Base-by-base conservation (phyloP, 2,113 vertebrate species). In the Onychorhynchus coronatus region DNA sequence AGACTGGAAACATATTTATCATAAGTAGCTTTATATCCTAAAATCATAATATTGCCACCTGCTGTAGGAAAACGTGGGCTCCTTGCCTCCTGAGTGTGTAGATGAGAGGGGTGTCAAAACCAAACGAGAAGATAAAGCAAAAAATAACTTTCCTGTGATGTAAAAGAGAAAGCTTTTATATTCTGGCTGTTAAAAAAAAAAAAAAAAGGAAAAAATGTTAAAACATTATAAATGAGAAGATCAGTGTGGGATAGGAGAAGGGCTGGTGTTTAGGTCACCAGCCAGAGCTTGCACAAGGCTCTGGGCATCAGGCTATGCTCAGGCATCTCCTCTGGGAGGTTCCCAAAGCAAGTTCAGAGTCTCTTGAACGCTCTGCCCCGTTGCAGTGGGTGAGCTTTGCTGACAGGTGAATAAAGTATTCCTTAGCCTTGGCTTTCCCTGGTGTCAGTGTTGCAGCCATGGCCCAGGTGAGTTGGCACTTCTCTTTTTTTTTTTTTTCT, bases 371-470 rank as follows among this genome's bases (percentile, higher is more conserved):
- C 22, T 19, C 70, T 65, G 21, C 55, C 79, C 31, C 4, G 4
- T 39, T 4, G 7, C 62, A n/a, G 58, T 3, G 25, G 27, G 12
- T 24, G 11, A 49, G 41, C 44, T 17, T 30, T 28, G n/a, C 77
- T 79, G 77, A 9, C 5, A 3, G 53, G 35, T 39, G 65, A 65
- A 37, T 66, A 33, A 73, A 65, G 33, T 23, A 35, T 3, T 62
- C 55, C 6, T 39, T 52, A 6, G 62, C 5, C 1, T 30, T 76
- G 58, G 1, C 41, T 58, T 18, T 27, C 65, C 52, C 25, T 49
- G 46, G 42, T 8, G 1, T 49, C 62, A 4, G 1, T n/a, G 8
- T 17, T n/a, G 58, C 68, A 52, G 47, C 63, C 47, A 0, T 39
- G 42, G 82, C 42, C 46, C 47, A 14, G 52, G 75, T 62, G 44